phyloP scores from a whole-genome alignment of 2,113 vertebrate genomes.

The Cyanistes caeruleus region DNA sequence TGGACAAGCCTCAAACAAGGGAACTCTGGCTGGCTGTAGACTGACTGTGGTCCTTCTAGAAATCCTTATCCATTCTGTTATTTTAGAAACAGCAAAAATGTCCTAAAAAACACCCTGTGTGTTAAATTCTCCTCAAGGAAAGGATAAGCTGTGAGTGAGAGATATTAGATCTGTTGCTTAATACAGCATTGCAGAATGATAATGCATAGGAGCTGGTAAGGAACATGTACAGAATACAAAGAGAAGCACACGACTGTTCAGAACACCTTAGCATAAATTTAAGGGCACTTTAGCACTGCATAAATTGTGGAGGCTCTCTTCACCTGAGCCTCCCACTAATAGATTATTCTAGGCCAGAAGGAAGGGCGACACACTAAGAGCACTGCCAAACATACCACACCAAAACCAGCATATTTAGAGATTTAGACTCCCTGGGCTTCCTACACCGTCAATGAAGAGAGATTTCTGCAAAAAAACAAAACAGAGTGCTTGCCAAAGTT shows the following conservation, averaged over 20 bases:
- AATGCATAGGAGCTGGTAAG: neutral
- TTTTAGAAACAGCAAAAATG: neutral
- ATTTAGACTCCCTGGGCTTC: neutral
- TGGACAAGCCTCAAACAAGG: accelerated
- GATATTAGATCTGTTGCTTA: neutral
- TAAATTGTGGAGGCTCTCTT: neutral
- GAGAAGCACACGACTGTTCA: neutral
- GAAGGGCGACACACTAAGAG: accelerated
- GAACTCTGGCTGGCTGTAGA: neutral
- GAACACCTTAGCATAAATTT: neutral
- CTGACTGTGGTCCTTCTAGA: accelerated
- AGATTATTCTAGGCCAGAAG: neutral
- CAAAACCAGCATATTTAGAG: neutral
- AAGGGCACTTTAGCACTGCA: neutral
- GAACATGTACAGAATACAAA: neutral
- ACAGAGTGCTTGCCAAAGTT: neutral
- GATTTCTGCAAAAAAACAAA: neutral
- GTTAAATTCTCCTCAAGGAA: neutral
- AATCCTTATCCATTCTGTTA: neutral
- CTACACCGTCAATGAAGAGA: neutral
- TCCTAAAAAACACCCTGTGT: neutral
- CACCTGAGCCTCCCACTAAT: neutral
- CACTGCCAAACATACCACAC: neutral
- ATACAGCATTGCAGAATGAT: neutral
- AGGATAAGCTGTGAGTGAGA: neutral